Evolutionary conservation across 1,140 invertebrate species (phyloP), one percentile per base, ranked within the genome.

Genomic region (Macrosteles quadrilineatus): DNA sequence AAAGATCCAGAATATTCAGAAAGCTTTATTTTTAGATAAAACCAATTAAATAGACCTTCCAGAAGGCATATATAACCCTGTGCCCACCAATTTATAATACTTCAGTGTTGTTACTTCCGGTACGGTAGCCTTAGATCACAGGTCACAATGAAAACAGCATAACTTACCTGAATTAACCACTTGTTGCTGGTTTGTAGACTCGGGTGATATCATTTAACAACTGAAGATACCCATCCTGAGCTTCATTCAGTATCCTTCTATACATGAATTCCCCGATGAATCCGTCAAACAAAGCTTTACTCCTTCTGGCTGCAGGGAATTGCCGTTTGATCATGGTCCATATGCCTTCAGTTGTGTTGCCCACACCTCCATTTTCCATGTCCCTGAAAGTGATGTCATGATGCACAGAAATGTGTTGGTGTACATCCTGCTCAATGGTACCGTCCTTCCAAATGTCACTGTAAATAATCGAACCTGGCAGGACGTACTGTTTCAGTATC

Each of bases 341-440:
- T 2, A 66, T 66, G 3, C 63, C 63, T 27, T 66, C 63, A n/a
- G 63, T 45, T 40, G 32, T 66, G 63, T 66, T 66, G 1, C 63
- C 63, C 11, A 66, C 63, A 43, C 63, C 63, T 30, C 63, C 63
- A 66, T 66, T 66, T 66, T 66, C 63, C 63, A 66, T 66, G 17
- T 66, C 63, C 23, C 63, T 40, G 63, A 66, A 66, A 43, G 36
- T 66, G 43, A 66, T 19, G 23, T 66, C 63, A 21, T 66, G 63
- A 66, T 66, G 32, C 19, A 66, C 36, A 43, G 36, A 32, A 21
- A 66, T n/a, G 23, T 66, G 63, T 19, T 17, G 19, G 9, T 45
- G 31, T 21, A 66, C 21, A 17, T 66, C 63, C 23, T 66, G 63
- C 23, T 66, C 63, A 23, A 66, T 27, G 9, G 23, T 66, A 45